A percentile compares a stretch with the other conserved stretches of the same genome.
phyloP scores from a whole-genome alignment of 1,140 invertebrate species.

The Elysia chlorotica region DNA sequence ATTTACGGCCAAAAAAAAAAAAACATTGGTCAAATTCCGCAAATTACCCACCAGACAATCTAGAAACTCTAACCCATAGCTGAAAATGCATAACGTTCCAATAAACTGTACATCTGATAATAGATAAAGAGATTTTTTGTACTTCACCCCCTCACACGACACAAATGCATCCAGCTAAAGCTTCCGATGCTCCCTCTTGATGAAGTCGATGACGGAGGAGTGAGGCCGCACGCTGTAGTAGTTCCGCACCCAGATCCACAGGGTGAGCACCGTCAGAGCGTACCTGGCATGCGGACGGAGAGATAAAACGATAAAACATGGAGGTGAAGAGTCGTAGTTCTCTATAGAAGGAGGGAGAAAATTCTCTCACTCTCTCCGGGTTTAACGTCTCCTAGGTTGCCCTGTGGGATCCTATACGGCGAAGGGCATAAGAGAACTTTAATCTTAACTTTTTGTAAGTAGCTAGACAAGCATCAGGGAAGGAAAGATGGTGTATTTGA shows the following conservation, averaged over 20 bases:
- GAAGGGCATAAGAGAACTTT: not conserved
- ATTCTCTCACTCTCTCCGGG: too few species aligned
- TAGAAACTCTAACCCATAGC: too few species aligned
- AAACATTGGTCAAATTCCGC: too few species aligned
- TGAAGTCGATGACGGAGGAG: not conserved
- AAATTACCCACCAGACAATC: too few species aligned
- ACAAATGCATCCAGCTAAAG: too few species aligned
- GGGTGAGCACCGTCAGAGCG: slow-evolving; percentile 20
- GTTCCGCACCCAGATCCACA: slow-evolving; percentile 25
- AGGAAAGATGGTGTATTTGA: not conserved
- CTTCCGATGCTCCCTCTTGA: not conserved
- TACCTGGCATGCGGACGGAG: slow-evolving; percentile 19
- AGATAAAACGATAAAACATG: not conserved
- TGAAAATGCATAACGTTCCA: too few species aligned
- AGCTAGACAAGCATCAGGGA: not conserved
- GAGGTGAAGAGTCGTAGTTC: not conserved
- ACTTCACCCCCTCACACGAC: too few species aligned
- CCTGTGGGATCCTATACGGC: not conserved
- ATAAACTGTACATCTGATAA: too few species aligned
- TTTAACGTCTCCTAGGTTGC: too few species aligned
- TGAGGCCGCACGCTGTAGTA: slow-evolving; percentile 10
- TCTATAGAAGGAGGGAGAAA: not conserved
- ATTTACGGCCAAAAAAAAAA: too few species aligned
- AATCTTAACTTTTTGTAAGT: too few species aligned
- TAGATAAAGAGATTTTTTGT: too few species aligned